These are phyloP conservation scores for Hartigia nigra DNA, from an alignment of 2,888 invertebrate genomes.

Conservation along the genomic window DNA sequence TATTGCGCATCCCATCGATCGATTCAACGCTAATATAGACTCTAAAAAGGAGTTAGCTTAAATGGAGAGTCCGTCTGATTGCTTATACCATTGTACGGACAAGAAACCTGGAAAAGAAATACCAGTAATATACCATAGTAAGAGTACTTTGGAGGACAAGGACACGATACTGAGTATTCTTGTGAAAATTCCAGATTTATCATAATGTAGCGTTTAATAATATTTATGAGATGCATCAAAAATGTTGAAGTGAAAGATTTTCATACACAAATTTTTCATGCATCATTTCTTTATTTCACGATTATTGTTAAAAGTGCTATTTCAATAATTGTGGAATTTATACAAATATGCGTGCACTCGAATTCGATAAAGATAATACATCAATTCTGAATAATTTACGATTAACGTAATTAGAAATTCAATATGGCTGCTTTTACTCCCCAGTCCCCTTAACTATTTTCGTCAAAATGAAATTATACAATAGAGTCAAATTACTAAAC, in stretches of 20 bases:
- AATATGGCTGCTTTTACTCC: neutral
- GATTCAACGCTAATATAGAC: neutral
- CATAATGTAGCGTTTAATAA: neutral
- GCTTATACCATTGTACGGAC: constrained; percentile 47
- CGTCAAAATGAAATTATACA: neutral
- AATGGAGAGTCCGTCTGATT: constrained; percentile 53
- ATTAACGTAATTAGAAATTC: no score
- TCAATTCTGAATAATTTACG: no score
- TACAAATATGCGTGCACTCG: no score
- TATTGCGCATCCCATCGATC: neutral
- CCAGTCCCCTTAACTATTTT: no score
- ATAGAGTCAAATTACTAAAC: neutral
- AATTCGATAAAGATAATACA: no score
- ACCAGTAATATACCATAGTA: neutral
- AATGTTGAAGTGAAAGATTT: no score
- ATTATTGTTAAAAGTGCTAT: no score
- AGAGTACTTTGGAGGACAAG: neutral
- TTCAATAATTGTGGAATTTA: no score
- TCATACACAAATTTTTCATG: no score
- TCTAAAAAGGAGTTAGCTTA: neutral
- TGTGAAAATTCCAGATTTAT: neutral
- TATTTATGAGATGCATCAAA: no score
- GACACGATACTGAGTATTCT: neutral
- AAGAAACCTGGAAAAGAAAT: neutral
- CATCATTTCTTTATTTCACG: no score